These are phyloP conservation scores for Caenorhabditis uteleia DNA, from an alignment of 2,888 invertebrate species.

Conservation along the genomic window DNA sequence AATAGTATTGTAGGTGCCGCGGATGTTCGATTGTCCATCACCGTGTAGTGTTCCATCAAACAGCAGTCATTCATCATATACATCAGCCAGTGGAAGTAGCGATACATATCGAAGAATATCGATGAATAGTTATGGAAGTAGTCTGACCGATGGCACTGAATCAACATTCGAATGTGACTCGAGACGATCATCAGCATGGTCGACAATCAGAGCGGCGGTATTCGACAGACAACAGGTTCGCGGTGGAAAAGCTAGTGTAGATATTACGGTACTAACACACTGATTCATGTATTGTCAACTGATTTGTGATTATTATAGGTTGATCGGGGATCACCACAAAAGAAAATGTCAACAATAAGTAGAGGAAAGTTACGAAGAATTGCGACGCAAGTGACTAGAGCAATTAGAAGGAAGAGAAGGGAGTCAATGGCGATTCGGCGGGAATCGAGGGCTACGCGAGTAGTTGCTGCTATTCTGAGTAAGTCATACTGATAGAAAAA, in stretches of 20 bases:
- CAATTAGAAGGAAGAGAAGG: constrained; percentile 55
- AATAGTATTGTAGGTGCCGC: too few relatives aligned
- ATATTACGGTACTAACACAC: too few relatives aligned
- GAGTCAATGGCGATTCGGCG: constrained; percentile 58
- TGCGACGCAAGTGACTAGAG: constrained; percentile 59
- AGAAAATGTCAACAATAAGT: constrained; percentile 54
- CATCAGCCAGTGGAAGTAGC: constrained; percentile 52
- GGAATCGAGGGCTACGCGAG: constrained; percentile 56
- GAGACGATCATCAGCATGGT: constrained; percentile 56
- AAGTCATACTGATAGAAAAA: neutral
- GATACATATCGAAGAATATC: constrained; percentile 50
- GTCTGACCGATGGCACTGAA: constrained; percentile 55
- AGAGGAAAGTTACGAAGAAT: constrained; percentile 55
- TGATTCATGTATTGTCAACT: constrained; percentile 1
- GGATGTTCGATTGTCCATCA: constrained; percentile 55
- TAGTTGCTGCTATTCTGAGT: constrained; percentile 62
- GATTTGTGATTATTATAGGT: neutral
- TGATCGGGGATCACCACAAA: constrained; percentile 32
- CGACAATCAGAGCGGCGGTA: constrained; percentile 53
- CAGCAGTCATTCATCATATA: constrained; percentile 54
- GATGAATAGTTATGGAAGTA: constrained; percentile 58
- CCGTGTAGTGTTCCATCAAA: constrained; percentile 56
- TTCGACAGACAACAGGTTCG: constrained; percentile 41
- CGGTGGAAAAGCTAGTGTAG: constrained; percentile 38
- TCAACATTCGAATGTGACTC: constrained; percentile 56